Conservation (phyloP, 1,140 invertebrate genomes). For the Euwallacea fornicatus region DNA sequence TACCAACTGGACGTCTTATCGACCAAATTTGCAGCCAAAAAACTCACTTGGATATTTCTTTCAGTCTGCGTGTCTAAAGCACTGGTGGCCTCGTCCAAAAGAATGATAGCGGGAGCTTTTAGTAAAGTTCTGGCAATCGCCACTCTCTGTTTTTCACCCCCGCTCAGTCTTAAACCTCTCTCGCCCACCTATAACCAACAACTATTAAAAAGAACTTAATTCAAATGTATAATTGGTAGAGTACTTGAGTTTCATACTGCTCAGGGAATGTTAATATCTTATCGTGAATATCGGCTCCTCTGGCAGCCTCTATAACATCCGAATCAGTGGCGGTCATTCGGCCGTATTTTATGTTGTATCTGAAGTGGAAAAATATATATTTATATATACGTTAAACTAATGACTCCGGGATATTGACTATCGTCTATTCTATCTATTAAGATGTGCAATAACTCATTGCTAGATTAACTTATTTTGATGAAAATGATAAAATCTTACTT, state of each 20-base stretch:
- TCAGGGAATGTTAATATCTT: conserved; percentile 89
- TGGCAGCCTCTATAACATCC: conserved; percentile 87
- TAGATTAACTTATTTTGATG: background rate
- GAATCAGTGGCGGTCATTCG: conserved; percentile 73
- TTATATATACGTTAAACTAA: no score
- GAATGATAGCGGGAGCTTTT: conserved; percentile 74
- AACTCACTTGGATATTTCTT: conserved; percentile 70
- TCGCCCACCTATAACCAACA: conserved; percentile 65
- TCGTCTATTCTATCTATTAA: no score
- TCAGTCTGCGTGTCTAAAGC: conserved; percentile 84
- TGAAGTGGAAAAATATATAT: conserved; percentile 47
- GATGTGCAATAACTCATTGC: no score
- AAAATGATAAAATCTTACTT: conserved; percentile 57
- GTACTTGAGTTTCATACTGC: conserved; percentile 76
- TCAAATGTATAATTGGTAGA: no score
- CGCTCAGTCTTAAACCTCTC: conserved; percentile 76
- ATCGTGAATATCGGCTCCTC: conserved; percentile 92
- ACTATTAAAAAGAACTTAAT: no score
- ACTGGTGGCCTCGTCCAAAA: conserved; percentile 90
- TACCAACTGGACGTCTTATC: no score
- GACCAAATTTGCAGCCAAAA: no score
- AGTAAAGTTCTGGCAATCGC: conserved; percentile 89
- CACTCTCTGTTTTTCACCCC: conserved; percentile 92
- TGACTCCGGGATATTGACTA: no score
- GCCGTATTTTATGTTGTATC: conserved; percentile 96